These are phyloP conservation scores for Hipparchia semele DNA, from an alignment of 2,888 invertebrate genomes.

Conservation along the genomic window DNA sequence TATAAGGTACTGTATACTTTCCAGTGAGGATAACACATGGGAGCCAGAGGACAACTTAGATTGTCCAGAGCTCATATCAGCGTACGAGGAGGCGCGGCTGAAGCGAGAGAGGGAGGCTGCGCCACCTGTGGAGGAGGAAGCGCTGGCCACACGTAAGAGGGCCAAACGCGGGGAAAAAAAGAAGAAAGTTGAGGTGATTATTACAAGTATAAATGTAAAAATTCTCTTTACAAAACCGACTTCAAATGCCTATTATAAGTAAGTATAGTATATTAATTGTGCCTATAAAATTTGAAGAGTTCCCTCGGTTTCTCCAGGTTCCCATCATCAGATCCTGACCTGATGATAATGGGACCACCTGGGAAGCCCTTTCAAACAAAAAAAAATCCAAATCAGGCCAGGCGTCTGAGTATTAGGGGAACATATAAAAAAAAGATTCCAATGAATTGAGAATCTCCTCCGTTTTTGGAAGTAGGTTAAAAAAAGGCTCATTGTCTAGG, in stretches of 20 bases:
- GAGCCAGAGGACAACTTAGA: conserved; percentile 92
- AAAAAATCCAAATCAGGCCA: too few species aligned
- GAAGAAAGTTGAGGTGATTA: conserved; percentile 54
- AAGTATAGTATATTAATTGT: background rate
- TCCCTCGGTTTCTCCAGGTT: too few species aligned
- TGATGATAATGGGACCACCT: too few species aligned
- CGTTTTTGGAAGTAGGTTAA: too few species aligned
- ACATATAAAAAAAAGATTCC: too few species aligned
- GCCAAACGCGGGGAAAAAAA: conserved; percentile 65
- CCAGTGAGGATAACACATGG: conserved; percentile 91
- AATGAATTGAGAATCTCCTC: too few species aligned
- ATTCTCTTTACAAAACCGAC: background rate
- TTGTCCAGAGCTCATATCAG: conserved; percentile 88
- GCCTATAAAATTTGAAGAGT: too few species aligned
- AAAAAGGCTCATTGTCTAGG: too few species aligned
- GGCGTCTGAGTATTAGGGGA: too few species aligned
- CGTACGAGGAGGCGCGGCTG: conserved; percentile 86
- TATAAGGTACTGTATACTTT: conserved; percentile 39
- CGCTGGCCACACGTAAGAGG: conserved; percentile 57
- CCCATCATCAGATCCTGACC: too few species aligned
- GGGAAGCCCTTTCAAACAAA: too few species aligned
- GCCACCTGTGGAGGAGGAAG: conserved; percentile 57
- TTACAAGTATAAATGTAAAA: too few species aligned
- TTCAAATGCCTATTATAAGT: background rate
- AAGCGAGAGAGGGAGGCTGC: conserved; percentile 66